Evolutionary conservation across 2,113 vertebrate species (phyloP), one percentile per base, ranked within the genome.

Genomic region (Nycticryphes semicollaris): DNA sequence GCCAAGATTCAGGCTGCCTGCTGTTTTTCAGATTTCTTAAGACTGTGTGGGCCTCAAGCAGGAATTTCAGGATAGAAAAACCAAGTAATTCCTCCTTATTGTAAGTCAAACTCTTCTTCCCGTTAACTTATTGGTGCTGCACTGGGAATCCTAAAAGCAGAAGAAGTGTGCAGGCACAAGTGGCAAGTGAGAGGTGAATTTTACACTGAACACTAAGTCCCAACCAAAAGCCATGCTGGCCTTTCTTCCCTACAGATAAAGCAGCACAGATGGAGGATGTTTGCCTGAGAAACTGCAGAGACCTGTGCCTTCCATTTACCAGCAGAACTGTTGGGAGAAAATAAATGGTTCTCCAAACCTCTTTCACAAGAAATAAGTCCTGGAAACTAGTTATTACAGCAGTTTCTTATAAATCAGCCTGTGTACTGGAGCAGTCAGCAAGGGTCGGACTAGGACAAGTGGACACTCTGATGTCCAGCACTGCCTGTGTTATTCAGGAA

Each of bases 381-480:
- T 72, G 48, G 48, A 50, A 25, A 63, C 43, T 17, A 47, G 33
- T 68, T 74, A 70, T 85, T 88, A 69, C 54, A 75, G 51, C 66
- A 57, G 31, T 51, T 51, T 50, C 18, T 57, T 66, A 33, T 47
- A 62, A 70, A 88, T 82, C 66, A 67, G 69, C 62, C 88, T 30
- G 6, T 74, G 27, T 19, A 30, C 84, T 24, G 72, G 72, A 41
- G 64, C 60, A 23, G 77, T 69, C 68, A 78, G 69, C 56, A 92
- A 92, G 62, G 88, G 77, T 87, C 82, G 92, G 51, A 73, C 84
- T 48, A 41, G 94, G 95, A 75, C 92, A 84, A 56, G 47, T 18
- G 41, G 76, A 59, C 68, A 70, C 48, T 28, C 59, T 60, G 48
- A 11, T 54, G 23, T 53, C 77, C 50, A 47, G 64, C 86, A 74